phyloP scores from a whole-genome alignment of 2,888 invertebrate species.

The Drosophila diplacantha region DNA sequence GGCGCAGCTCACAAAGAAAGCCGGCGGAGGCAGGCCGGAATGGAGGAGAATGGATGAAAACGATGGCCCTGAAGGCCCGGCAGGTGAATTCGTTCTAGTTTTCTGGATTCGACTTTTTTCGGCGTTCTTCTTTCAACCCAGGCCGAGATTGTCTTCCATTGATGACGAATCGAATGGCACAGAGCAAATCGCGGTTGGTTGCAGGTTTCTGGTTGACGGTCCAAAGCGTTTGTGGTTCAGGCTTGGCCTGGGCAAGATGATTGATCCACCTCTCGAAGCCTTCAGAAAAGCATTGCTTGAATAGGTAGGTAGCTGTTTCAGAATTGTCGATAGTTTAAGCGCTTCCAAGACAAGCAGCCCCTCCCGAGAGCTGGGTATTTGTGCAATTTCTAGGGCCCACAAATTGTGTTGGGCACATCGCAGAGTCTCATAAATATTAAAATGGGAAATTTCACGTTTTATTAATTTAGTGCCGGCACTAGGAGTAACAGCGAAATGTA shows the following conservation, averaged over 20 bases:
- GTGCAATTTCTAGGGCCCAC: conserved; percentile 14
- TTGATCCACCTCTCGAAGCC: conserved; percentile 3
- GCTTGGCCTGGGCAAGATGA: not conserved
- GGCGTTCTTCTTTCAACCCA: not conserved
- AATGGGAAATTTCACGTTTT: conserved; percentile 73
- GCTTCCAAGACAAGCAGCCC: conserved; percentile 22
- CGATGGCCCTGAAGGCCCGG: conserved; percentile 4
- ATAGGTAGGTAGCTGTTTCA: conserved; percentile 1
- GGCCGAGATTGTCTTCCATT: conserved; percentile 29
- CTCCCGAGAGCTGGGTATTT: conserved; percentile 7
- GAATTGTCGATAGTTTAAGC: conserved; percentile 19
- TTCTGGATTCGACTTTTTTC: conserved; percentile 9
- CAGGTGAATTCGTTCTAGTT: conserved; percentile 8
- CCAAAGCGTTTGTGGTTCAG: conserved; percentile 17
- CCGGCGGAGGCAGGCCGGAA: conserved; percentile 1
- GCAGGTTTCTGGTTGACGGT: conserved; percentile 13
- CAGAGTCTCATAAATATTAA: conserved; percentile 72
- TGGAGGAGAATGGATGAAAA: conserved; percentile 5
- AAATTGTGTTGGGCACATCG: conserved; percentile 24
- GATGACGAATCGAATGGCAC: conserved; percentile 13
- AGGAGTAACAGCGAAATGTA: conserved; percentile 34
- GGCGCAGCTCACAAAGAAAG: conserved; percentile 23
- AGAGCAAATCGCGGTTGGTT: conserved; percentile 8
- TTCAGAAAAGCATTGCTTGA: not conserved
- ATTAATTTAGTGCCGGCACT: conserved; percentile 61